phyloP scores from a whole-genome alignment of 1,140 invertebrate species.

The Drosophila guanche region DNA sequence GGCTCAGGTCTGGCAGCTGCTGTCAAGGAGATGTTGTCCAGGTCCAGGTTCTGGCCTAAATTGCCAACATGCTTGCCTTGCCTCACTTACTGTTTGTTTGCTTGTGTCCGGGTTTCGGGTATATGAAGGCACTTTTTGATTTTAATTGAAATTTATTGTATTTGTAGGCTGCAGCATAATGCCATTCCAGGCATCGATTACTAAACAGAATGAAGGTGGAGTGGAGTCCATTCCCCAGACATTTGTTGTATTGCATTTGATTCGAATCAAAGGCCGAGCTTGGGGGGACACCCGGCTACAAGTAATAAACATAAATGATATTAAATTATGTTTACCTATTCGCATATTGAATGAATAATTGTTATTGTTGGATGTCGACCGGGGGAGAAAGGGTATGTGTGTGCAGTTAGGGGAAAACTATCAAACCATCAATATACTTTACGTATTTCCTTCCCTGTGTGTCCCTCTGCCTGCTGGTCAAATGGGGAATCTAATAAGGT shows the following conservation, averaged over 20 bases:
- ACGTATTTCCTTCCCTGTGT: background rate
- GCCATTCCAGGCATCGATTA: slow-evolving; percentile 31
- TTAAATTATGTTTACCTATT: slow-evolving; percentile 27
- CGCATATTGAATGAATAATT: slow-evolving; percentile 32
- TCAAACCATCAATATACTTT: slow-evolving; percentile 6
- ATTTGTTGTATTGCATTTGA: slow-evolving; percentile 23
- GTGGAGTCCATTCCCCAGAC: background rate
- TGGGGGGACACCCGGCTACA: background rate
- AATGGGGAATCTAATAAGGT: slow-evolving; percentile 10
- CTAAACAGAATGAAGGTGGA: background rate
- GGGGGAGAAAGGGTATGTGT: background rate
- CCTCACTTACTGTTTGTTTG: slow-evolving; percentile 33
- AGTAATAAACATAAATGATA: slow-evolving; percentile 39
- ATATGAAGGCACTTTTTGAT: slow-evolving; percentile 41
- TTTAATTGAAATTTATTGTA: slow-evolving; percentile 58
- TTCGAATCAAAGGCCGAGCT: slow-evolving; percentile 16
- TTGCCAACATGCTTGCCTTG: slow-evolving; percentile 36
- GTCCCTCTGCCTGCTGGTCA: background rate
- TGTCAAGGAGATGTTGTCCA: slow-evolving; percentile 19
- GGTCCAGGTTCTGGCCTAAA: slow-evolving; percentile 21
- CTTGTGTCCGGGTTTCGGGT: slow-evolving; percentile 13
- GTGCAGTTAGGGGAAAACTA: background rate
- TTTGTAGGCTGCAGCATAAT: slow-evolving; percentile 24
- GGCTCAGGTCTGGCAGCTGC: slow-evolving; percentile 22
- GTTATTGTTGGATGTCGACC: slow-evolving; percentile 32